These are phyloP conservation scores for Pteromalus puparum DNA, from an alignment of 1,140 invertebrate genomes.

Conservation along the genomic window DNA sequence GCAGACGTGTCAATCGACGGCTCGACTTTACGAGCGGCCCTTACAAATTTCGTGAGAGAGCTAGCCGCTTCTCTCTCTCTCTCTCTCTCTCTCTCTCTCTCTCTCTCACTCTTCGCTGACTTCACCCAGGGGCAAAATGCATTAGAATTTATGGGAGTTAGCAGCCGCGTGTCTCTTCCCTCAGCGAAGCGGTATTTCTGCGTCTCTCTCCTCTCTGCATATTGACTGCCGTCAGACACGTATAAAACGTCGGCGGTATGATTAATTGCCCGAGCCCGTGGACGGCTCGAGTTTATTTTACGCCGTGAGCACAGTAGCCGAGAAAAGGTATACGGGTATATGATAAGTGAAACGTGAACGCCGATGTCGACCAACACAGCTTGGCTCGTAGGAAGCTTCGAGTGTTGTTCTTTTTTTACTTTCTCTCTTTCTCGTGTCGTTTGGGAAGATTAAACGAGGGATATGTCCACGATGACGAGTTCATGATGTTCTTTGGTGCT, in stretches of 20 bases:
- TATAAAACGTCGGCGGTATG: slow-evolving; percentile 7
- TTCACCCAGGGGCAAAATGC: not conserved
- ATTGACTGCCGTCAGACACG: slow-evolving; percentile 16
- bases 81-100: not conserved
- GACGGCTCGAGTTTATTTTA: slow-evolving; percentile 15
- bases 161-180: not conserved
- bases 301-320: not conserved
- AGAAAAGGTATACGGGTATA: not conserved
- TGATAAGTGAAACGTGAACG: slow-evolving; percentile 31
- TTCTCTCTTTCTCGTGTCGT: not conserved
- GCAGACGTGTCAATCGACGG: slow-evolving; percentile 27
- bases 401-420: not conserved
- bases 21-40: slow-evolving; percentile 19
- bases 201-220: not conserved
- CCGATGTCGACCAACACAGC: not conserved
- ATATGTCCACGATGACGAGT: no score
- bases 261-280: slow-evolving; percentile 23
- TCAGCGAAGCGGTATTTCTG: not conserved
- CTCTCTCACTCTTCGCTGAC: not conserved
- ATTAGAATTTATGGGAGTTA: slow-evolving; percentile 29
- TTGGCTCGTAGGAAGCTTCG: no score
- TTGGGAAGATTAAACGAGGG: no score
- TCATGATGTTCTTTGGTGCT: no score
- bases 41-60: slow-evolving; percentile 29
- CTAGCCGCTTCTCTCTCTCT: not conserved